Evolutionary conservation across 1,140 invertebrate genomes (phyloP).

Genomic region (Hetaerina americana): DNA sequence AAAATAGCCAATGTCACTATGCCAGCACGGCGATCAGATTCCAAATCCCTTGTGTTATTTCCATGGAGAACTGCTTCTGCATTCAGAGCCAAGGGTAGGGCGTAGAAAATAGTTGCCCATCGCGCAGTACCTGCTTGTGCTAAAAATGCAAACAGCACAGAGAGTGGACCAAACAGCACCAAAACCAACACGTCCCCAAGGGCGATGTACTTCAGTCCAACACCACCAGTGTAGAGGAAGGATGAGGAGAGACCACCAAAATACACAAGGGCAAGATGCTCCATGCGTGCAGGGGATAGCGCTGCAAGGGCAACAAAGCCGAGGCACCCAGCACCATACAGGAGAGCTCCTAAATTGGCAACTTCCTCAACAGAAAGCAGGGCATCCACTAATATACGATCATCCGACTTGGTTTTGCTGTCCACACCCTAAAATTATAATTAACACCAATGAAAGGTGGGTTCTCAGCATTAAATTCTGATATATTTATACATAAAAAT

Average conservation of each 20-base stretch:
- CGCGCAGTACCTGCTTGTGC: slow-evolving; percentile 76
- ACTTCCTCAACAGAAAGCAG: slow-evolving; percentile 75
- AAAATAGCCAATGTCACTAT: slow-evolving; percentile 87
- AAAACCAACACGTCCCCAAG: slow-evolving; percentile 82
- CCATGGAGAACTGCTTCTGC: slow-evolving; percentile 91
- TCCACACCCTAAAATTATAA: slow-evolving; percentile 56
- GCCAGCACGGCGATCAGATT: slow-evolving; percentile 68
- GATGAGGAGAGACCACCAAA: slow-evolving; percentile 94
- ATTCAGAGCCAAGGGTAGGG: slow-evolving; percentile 83
- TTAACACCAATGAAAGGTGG: background rate
- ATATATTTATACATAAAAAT: too few relatives aligned
- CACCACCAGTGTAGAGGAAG: slow-evolving; percentile 85
- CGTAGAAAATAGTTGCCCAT: slow-evolving; percentile 80
- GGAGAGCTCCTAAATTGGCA: slow-evolving; percentile 68
- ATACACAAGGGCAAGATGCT: slow-evolving; percentile 84
- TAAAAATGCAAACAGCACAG: slow-evolving; percentile 87
- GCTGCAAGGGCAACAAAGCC: slow-evolving; percentile 69
- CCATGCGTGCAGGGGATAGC: slow-evolving; percentile 80
- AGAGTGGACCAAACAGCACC: slow-evolving; percentile 86
- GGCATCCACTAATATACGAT: slow-evolving; percentile 83
- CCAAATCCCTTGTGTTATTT: slow-evolving; percentile 85
- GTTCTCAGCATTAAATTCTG: too few relatives aligned
- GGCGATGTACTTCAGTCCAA: slow-evolving; percentile 86
- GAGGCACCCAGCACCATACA: slow-evolving; percentile 77
- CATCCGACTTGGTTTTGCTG: slow-evolving; percentile 72